Percentiles rank a stretch among this genome's conserved stretches.
phyloP scores from a whole-genome alignment of 2,888 invertebrate genomes.

The Ormyrus pomaceus region DNA sequence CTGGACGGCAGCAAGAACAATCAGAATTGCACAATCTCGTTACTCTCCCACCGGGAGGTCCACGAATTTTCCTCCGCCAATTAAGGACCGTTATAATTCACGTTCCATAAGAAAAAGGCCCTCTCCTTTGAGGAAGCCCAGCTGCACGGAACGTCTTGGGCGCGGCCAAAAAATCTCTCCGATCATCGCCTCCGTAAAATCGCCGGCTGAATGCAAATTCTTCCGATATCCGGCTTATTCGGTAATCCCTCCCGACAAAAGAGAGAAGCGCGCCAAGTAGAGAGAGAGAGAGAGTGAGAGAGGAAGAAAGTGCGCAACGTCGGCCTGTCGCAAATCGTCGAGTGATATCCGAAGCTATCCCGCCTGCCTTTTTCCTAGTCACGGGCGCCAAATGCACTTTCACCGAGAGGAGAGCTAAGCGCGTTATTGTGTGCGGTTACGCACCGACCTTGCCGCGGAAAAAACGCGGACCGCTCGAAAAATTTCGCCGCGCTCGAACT shows the following conservation, averaged over 20 bases:
- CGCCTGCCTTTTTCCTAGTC: neutral
- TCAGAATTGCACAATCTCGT: neutral
- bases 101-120: neutral
- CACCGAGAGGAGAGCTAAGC: neutral
- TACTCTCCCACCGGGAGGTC: no score
- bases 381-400: constrained; percentile 19
- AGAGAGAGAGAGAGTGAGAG: no score
- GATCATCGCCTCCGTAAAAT: constrained; percentile 12
- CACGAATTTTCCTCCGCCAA: neutral
- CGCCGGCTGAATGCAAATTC: constrained; percentile 18
- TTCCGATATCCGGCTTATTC: constrained; percentile 24
- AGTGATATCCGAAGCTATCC: no score
- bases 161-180: neutral
- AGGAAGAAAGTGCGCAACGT: neutral
- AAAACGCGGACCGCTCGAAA: neutral
- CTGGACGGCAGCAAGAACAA: neutral
- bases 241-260: constrained; percentile 5
- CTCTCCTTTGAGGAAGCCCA: neutral
- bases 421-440: neutral
- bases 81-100: constrained; percentile 14
- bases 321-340: no score
- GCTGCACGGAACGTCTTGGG: neutral
- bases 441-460: neutral
- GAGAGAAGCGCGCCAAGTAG: neutral
- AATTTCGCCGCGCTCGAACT: neutral